phyloP scores from a whole-genome alignment of 1,140 invertebrate genomes.

The Drosophila fuyamai region DNA sequence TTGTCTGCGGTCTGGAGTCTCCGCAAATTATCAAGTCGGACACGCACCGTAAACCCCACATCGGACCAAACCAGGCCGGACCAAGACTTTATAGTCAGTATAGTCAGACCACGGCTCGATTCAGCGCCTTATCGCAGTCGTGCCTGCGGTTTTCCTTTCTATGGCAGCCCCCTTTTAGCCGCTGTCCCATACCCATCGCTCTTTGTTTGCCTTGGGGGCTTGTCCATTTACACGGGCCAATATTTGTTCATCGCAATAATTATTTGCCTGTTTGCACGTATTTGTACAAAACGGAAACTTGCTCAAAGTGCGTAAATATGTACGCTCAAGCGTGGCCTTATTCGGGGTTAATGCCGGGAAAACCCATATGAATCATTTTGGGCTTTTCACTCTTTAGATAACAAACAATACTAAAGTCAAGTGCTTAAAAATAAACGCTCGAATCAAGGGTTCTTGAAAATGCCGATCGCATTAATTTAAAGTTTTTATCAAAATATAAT shows the following conservation, averaged over 20 bases:
- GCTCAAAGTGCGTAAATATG: slow-evolving; percentile 19
- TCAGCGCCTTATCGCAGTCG: slow-evolving; percentile 49
- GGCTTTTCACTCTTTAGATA: slow-evolving; percentile 1
- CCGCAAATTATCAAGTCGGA: slow-evolving; percentile 51
- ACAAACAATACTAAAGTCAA: not conserved
- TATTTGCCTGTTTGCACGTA: slow-evolving; percentile 40
- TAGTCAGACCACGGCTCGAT: slow-evolving; percentile 1
- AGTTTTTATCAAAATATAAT: no score
- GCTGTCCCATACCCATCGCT: slow-evolving; percentile 4
- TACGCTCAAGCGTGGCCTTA: slow-evolving; percentile 13
- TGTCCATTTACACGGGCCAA: slow-evolving; percentile 57
- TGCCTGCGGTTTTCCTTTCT: slow-evolving; percentile 56
- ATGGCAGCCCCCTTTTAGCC: slow-evolving; percentile 42
- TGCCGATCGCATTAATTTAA: no score
- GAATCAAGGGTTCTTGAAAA: no score
- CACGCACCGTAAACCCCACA: slow-evolving; percentile 40
- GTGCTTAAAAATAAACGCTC: not conserved
- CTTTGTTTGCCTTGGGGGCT: slow-evolving; percentile 63
- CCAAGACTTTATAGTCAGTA: slow-evolving; percentile 1
- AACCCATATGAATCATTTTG: slow-evolving; percentile 17
- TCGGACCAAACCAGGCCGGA: slow-evolving; percentile 6
- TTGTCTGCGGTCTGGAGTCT: slow-evolving; percentile 30
- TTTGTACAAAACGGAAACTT: slow-evolving; percentile 60
- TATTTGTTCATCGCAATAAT: slow-evolving; percentile 51
- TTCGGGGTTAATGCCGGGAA: slow-evolving; percentile 37